phyloP scores from a whole-genome alignment of 2,888 invertebrate genomes.

The Sphecodes monilicornis region DNA sequence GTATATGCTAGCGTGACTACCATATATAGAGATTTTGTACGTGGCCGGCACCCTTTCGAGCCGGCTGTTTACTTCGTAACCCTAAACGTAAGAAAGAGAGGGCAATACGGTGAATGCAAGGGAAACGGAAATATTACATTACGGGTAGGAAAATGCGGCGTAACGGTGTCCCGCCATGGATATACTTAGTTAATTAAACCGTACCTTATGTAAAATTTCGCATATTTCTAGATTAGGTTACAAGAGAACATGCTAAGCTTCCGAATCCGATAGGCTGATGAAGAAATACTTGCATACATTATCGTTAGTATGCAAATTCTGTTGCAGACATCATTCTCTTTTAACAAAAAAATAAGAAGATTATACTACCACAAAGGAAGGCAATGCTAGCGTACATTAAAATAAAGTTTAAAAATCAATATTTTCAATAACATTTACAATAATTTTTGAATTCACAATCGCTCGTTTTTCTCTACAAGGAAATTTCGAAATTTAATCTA shows the following conservation, averaged over 20 bases:
- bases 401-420: not conserved
- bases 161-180: not conserved
- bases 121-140: constrained; percentile 6
- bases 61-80: not conserved
- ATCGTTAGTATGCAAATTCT: not conserved
- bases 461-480: not conserved
- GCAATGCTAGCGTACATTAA: not conserved
- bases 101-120: not conserved
- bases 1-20: constrained; percentile 6
- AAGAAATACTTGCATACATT: not conserved
- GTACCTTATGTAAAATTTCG: not conserved
- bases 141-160: not conserved
- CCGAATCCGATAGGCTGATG: not conserved
- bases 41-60: not conserved
- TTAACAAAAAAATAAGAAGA: not conserved
- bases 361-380: not conserved
- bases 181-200: constrained; percentile 11
- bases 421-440: not conserved
- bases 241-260: not conserved
- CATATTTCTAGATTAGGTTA: constrained; percentile 1
- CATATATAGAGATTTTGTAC: not conserved
- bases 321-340: not conserved
- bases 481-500: not conserved
- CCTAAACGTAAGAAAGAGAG: not conserved
- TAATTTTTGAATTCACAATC: not conserved